Conservation (phyloP, 2,113 vertebrate species). For the Rattus rattus region DNA sequence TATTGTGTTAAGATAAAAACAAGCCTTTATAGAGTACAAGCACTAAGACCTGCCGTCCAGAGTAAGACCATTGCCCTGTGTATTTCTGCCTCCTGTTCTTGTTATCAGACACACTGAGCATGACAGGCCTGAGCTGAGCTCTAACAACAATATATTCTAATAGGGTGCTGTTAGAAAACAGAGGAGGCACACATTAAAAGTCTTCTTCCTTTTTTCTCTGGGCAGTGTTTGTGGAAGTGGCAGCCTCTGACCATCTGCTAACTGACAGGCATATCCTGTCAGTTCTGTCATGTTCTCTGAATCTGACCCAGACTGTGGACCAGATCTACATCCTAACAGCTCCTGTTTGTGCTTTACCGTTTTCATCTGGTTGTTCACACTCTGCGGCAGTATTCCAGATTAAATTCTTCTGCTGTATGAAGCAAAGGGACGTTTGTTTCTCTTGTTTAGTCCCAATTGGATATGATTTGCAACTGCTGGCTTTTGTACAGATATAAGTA, state of each 20-base stretch:
- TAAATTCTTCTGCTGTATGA: neutral
- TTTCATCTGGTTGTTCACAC: neutral
- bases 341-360: neutral
- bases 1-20: neutral
- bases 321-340: neutral
- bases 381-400: neutral
- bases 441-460: neutral
- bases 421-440: neutral
- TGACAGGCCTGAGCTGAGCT: accelerated
- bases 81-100: neutral
- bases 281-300: neutral
- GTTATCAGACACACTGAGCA: neutral
- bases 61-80: neutral
- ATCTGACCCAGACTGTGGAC: neutral
- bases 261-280: neutral
- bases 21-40: neutral
- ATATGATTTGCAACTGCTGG: neutral
- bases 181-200: neutral
- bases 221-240: neutral
- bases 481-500: neutral
- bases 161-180: neutral
- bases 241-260: neutral
- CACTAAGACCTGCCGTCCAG: no score
- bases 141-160: neutral
- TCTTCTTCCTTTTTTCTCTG: neutral